Base-by-base conservation (phyloP, 2,888 invertebrate species). In the Pachydiplax longipennis region DNA sequence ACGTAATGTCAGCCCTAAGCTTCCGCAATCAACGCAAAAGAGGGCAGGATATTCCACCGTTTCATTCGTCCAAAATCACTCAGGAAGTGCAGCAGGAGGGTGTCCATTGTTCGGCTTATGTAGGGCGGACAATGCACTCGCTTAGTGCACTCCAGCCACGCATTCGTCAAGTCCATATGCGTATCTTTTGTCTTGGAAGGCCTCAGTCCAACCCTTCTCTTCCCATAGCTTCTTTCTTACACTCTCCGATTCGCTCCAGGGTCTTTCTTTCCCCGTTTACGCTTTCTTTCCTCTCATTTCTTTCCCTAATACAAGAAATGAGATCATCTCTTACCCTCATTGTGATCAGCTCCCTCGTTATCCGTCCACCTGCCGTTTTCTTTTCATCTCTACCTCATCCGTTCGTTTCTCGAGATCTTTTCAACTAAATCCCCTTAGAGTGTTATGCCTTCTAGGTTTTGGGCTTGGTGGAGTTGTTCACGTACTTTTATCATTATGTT, bases 71-170 rank as follows among this genome's bases (percentile, higher is more conserved):
- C 18, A 53, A 53, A 53, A 53, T 53, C 53, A 53, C 53, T 53
- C 18, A 81, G 81, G 40, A 53, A 22, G 35, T 37, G 31, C 61
- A 61, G 61, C 87, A 58, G 87, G 35, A 37, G 61, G 58, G 18
- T 37, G n/a, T 61, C 87, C 61, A 87, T 87, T 87, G 53, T 61
- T 58, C 35, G 4, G 0, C 58, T n/a, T 18, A 53, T 18, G 81
- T 35, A 87, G 58, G 13, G 58, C 61, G 87, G 87, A 87, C 87
- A 87, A 87, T 87, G 61, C 58, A 87, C 87, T 87, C 82, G 53
- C 53, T n/a, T 18, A 80, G 80, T 35, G 35, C 53, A 31, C 35
- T 61, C 58, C 22, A 35, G 87, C 61, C 87, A 87, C 87, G 87
- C 53, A 87, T 22, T 87, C 53, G 18, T 18, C 53, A 83, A 58